Conservation (phyloP, 2,888 invertebrate genomes). For the Megamerina dolium region DNA sequence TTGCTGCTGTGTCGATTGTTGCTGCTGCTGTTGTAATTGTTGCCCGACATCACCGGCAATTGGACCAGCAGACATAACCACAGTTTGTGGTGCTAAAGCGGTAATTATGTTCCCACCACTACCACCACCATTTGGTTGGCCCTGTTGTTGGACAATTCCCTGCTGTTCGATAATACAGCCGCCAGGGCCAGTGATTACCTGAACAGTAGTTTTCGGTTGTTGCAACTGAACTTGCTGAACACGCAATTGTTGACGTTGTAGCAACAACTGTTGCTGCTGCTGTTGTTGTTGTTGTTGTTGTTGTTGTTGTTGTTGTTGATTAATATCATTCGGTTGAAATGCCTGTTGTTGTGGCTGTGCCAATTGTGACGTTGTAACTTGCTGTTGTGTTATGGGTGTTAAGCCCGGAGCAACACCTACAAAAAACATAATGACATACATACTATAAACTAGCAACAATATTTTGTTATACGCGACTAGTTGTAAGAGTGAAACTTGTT, state of each 20-base stretch:
- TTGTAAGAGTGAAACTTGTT: too few relatives aligned
- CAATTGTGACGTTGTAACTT: conserved; percentile 13
- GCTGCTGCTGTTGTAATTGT: conserved; percentile 40
- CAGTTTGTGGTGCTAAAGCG: conserved; percentile 29
- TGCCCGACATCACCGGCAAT: conserved; percentile 23
- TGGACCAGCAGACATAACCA: conserved; percentile 30
- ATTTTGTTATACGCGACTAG: too few relatives aligned
- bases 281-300: conserved; percentile 44
- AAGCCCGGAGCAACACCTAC: conserved; percentile 41
- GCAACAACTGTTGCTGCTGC: conserved; percentile 24
- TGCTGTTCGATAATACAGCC: conserved; percentile 34
- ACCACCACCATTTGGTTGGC: conserved; percentile 30
- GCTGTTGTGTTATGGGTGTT: conserved; percentile 42
- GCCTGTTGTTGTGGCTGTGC: conserved; percentile 24
- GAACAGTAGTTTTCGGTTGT: conserved; percentile 38
- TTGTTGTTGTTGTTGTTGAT: conserved; percentile 43
- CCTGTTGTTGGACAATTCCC: conserved; percentile 25
- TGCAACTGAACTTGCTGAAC: conserved; percentile 25
- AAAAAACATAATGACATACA: too few relatives aligned
- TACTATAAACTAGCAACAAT: too few relatives aligned
- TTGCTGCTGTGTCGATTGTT: conserved; percentile 53
- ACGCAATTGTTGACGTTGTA: conserved; percentile 23
- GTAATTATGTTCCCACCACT: conserved; percentile 30
- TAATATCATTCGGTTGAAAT: conserved; percentile 43
- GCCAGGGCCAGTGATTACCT: conserved; percentile 36